These are phyloP conservation scores for Phaedon cochleariae DNA, from an alignment of 2,888 invertebrate species.

Conservation along the genomic window DNA sequence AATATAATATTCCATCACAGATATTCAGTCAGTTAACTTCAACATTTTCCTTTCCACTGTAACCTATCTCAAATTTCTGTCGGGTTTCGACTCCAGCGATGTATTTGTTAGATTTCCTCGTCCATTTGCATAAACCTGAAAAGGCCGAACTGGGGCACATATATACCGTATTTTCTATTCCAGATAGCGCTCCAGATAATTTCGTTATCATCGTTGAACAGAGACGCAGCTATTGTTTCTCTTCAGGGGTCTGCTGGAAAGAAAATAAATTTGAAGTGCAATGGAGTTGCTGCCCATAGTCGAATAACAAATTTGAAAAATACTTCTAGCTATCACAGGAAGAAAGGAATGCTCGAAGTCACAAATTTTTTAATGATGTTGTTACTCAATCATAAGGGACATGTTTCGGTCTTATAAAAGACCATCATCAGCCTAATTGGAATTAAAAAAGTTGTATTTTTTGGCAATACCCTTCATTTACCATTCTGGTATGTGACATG, in stretches of 20 bases:
- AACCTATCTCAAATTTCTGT: background rate
- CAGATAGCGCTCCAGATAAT: constrained; percentile 13
- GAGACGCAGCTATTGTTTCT: background rate
- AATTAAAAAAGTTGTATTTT: too few relatives aligned
- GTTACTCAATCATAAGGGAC: too few relatives aligned
- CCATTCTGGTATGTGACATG: too few relatives aligned
- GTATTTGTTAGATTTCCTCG: constrained; percentile 5
- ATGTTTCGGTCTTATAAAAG: too few relatives aligned
- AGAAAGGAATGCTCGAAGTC: too few relatives aligned
- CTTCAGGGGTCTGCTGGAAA: background rate
- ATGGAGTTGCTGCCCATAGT: too few relatives aligned
- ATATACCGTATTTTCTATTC: constrained; percentile 7
- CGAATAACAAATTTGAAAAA: too few relatives aligned
- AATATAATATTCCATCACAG: background rate
- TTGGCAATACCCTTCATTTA: too few relatives aligned
- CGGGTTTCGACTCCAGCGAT: background rate
- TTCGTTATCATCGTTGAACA: constrained; percentile 5
- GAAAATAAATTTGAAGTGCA: too few relatives aligned
- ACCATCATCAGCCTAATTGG: too few relatives aligned
- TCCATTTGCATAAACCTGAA: constrained; percentile 18
- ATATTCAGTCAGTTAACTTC: background rate
- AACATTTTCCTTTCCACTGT: background rate
- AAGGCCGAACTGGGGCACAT: constrained; percentile 6
- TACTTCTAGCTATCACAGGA: too few relatives aligned
- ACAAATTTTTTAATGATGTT: too few relatives aligned